Evolutionary conservation across 2,113 vertebrate species (phyloP).

Genomic region (Takifugu flavidus): DNA sequence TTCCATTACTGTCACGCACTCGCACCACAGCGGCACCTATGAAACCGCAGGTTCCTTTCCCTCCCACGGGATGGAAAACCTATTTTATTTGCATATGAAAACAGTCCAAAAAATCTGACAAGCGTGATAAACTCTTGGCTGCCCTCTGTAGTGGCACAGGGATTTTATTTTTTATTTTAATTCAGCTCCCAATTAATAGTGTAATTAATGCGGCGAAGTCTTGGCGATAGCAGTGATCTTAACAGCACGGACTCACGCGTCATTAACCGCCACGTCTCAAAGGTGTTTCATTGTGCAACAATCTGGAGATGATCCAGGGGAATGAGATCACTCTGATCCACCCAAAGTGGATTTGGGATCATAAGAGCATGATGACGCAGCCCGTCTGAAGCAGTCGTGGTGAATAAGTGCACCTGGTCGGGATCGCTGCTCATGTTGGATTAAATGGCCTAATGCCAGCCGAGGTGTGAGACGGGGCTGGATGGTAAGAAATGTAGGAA

Average conservation of each 20-base stretch:
- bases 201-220: too few species aligned
- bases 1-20: constrained; percentile 1
- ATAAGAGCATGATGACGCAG: background rate
- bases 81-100: background rate
- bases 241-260: too few species aligned
- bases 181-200: too few species aligned
- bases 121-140: background rate
- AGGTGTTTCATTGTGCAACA: background rate
- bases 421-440: too few species aligned
- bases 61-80: constrained; percentile 14
- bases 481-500: too few species aligned
- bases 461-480: too few species aligned
- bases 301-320: background rate
- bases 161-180: too few species aligned
- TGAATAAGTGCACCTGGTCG: background rate
- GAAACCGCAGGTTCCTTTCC: constrained; percentile 23
- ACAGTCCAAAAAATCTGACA: background rate
- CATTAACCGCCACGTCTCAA: too few species aligned
- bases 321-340: background rate
- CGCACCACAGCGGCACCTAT: background rate
- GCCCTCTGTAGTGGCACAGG: background rate
- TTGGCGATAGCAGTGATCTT: too few species aligned
- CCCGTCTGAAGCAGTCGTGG: background rate
- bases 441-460: too few species aligned
- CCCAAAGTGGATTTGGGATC: background rate